Base-by-base conservation (phyloP, 2,113 vertebrate species). In the Pycnonotus jocosus region DNA sequence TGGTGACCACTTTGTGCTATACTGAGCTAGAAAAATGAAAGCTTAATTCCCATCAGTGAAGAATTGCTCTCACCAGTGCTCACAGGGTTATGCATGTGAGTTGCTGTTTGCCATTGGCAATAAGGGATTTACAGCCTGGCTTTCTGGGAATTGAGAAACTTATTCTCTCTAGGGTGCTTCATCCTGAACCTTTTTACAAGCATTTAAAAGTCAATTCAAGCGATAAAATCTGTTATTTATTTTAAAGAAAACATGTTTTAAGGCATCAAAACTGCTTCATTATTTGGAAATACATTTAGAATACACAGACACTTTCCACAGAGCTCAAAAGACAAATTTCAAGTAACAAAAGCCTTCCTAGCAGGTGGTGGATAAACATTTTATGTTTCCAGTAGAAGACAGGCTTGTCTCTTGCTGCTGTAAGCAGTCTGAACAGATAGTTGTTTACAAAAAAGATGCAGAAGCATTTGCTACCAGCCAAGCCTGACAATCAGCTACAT, bases 351-450 rank as follows among this genome's bases (percentile, higher is more conserved):
- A 97, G 79, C 64, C 54, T 95, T 95, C 94, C 51, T 93, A 96
- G 94, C 92, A 93, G 93, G 93, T 96, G 94, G 94, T 88, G 82
- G 93, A 90, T 95, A 96, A 96, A 96, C 90, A 94, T 93, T 95
- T 96, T 93, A 64, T 88, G 76, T 92, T 97, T 94, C 64, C 82
- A 84, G 62, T 77, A 86, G 82, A 94, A 94, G 72, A 60, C 0
- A 0, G 69, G 40, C 68, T 93, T 91, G 23, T 95, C 62, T 97
- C 81, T 95, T 85, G 74, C 85, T 95, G 85, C 79, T 95, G 56
- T 81, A 92, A 95, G 81, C 50, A 31, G 54, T 91, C 53, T 90
- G 92, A 91, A 88, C 38, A 95, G 88, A 95, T 68, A 94, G 79
- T 51, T 90, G 81, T 96, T 95, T 95, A 94, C 93, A 42, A 94